Conservation (phyloP, 2,888 invertebrate genomes). For the Microctonus aethiopoides region DNA sequence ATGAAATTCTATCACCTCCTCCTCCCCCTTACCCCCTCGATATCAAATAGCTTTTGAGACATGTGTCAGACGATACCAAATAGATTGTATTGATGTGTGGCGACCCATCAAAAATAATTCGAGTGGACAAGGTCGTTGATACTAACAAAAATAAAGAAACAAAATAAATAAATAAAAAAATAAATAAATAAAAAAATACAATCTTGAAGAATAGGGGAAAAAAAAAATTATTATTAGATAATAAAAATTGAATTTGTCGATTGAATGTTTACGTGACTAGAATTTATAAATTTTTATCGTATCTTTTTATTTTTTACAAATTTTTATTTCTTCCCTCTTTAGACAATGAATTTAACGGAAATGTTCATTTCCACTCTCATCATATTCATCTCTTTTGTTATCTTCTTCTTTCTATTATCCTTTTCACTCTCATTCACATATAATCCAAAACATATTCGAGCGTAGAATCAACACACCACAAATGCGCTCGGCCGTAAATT, state of each 20-base stretch:
- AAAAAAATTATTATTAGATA: neutral
- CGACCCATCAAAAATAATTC: neutral
- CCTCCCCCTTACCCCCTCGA: neutral
- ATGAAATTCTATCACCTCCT: neutral
- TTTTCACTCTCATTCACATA: neutral
- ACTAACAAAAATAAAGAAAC: neutral
- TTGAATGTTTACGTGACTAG: neutral
- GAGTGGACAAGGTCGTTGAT: neutral
- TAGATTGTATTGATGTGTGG: neutral
- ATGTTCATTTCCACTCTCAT: too few relatives aligned
- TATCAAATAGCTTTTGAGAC: neutral
- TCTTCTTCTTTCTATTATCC: neutral
- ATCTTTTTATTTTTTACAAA: neutral
- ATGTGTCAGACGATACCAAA: neutral
- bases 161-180: neutral
- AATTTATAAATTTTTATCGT: neutral
- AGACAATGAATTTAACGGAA: neutral
- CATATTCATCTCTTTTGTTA: too few relatives aligned
- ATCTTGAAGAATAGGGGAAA: neutral
- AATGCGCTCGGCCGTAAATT: neutral
- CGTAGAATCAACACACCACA: neutral
- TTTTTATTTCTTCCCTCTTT: too few relatives aligned
- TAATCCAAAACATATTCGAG: neutral
- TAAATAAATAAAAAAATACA: neutral
- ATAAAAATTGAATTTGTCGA: conserved; percentile 13